phyloP scores from a whole-genome alignment of 2,888 invertebrate species.

The Euphydryas editha region DNA sequence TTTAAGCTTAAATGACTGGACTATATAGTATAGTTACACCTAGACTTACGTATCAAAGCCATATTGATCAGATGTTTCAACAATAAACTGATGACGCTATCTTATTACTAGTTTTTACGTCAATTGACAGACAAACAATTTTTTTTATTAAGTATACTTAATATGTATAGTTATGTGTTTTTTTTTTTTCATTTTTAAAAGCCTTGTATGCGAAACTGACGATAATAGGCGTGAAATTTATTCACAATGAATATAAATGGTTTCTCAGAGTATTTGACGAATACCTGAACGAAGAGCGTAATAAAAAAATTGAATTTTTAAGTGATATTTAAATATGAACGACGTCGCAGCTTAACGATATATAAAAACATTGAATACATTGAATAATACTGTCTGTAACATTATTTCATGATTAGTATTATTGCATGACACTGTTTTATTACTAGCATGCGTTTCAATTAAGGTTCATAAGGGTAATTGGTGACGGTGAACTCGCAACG shows the following conservation, averaged over 20 bases:
- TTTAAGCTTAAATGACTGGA: too few species aligned
- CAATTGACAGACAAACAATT: too few species aligned
- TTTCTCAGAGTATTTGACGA: background rate
- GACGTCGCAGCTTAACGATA: background rate
- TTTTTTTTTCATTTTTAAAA: background rate
- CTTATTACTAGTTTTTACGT: too few species aligned
- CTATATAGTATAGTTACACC: too few species aligned
- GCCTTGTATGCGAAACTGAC: background rate
- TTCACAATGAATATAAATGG: background rate
- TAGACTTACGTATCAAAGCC: too few species aligned
- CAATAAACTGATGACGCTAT: too few species aligned
- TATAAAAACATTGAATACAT: slow-evolving; percentile 27
- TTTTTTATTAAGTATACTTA: too few species aligned
- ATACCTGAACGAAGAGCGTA: slow-evolving; percentile 12
- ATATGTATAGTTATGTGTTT: too few species aligned
- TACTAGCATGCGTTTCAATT: slow-evolving; percentile 75
- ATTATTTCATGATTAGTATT: slow-evolving; percentile 29
- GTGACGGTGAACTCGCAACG: slow-evolving; percentile 48
- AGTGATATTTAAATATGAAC: slow-evolving; percentile 12
- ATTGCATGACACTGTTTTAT: slow-evolving; percentile 44
- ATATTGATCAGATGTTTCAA: too few species aligned
- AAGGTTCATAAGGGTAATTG: slow-evolving; percentile 74
- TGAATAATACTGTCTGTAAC: slow-evolving; percentile 26
- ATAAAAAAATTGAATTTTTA: slow-evolving; percentile 12
- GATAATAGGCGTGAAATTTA: background rate